Conservation (phyloP, 2,113 vertebrate species). For the Mus musculus region GRCm39 chr7:90329001-90329500, state of each 20-base stretch:
- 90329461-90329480: too few relatives aligned
- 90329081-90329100: background rate
- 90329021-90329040: background rate
- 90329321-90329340: background rate
- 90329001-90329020: background rate
- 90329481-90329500: too few relatives aligned
- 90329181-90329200: background rate
- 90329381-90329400: conserved; percentile 1
- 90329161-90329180: background rate
- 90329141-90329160: background rate
- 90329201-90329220: background rate
- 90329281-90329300: conserved; percentile 41
- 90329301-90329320: background rate
- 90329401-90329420: background rate
- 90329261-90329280: background rate
- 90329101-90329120: background rate
- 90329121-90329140: background rate
- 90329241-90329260: conserved; percentile 23
- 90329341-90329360: background rate
- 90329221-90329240: background rate
- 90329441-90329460: too few relatives aligned
- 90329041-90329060: background rate
- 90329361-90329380: conserved; percentile 35
- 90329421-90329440: background rate
- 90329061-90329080: background rate